Conservation (phyloP, 2,113 vertebrate species). For the Alces alces region DNA sequence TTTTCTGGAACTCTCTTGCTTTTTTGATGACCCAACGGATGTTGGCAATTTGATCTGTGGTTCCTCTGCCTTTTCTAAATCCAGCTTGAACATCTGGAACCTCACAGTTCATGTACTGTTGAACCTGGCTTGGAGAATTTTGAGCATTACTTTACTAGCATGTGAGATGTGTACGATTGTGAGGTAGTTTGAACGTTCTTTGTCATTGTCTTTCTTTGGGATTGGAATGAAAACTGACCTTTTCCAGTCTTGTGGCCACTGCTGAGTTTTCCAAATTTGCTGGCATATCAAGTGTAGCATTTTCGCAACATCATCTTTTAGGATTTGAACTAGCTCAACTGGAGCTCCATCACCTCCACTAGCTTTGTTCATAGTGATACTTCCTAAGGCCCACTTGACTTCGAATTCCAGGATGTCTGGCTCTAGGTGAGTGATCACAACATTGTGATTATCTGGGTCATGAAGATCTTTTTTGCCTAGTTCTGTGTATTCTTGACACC, state of each 20-base stretch:
- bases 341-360: background rate
- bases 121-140: background rate
- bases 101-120: background rate
- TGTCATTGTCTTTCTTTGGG: background rate
- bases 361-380: background rate
- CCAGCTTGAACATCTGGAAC: background rate
- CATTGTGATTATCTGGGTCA: background rate
- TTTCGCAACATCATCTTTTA: background rate
- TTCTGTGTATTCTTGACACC: background rate
- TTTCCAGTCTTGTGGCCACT: background rate
- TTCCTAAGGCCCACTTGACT: background rate
- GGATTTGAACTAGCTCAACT: background rate
- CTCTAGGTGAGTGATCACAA: background rate
- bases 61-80: background rate
- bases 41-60: background rate
- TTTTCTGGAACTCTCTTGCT: background rate
- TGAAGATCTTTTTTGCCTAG: background rate
- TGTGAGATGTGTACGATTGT: background rate
- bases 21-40: rapidly evolving
- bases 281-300: background rate
- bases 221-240: background rate
- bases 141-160: background rate
- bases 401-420: background rate
- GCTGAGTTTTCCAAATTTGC: background rate
- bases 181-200: background rate